A percentile compares a stretch with the other conserved stretches of the same genome.
Evolutionary conservation across 1,140 invertebrate genomes (phyloP).

Genomic region (Drosophila prosaltans): DNA sequence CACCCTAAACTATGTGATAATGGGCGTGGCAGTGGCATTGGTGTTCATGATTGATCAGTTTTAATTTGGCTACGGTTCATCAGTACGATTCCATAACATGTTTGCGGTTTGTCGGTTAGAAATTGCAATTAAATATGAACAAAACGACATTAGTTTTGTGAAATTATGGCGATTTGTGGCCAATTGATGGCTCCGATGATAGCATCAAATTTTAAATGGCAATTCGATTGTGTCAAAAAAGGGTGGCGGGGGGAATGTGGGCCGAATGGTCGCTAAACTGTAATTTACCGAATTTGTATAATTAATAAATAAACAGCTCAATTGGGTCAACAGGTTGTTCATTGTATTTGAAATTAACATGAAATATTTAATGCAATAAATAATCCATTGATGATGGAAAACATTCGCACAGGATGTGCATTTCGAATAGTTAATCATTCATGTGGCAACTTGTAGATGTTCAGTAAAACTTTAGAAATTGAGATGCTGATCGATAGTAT

Average conservation of each 20-base stretch:
- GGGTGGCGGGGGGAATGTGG: no score
- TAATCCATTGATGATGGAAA: neutral
- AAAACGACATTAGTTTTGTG: neutral
- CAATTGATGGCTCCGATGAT: neutral
- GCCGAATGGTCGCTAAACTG: neutral
- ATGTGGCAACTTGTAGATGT: neutral
- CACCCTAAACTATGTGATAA: no score
- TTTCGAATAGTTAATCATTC: neutral
- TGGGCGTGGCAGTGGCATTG: slow-evolving; percentile 1
- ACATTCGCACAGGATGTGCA: slow-evolving; percentile 3
- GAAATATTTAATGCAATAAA: neutral
- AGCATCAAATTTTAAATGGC: neutral
- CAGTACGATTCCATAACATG: slow-evolving; percentile 45
- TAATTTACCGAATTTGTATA: neutral
- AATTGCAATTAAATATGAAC: slow-evolving; percentile 42
- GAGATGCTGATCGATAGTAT: neutral
- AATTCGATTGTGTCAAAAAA: neutral
- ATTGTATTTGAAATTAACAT: slow-evolving; percentile 4
- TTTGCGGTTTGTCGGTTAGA: slow-evolving; percentile 42
- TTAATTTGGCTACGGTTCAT: slow-evolving; percentile 20
- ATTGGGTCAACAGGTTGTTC: slow-evolving; percentile 12
- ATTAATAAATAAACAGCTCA: slow-evolving; percentile 21
- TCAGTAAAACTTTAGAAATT: neutral
- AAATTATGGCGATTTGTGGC: slow-evolving; percentile 13
- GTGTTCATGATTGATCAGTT: slow-evolving; percentile 6